Percentiles rank a stretch among this genome's conserved stretches.
phyloP scores from a whole-genome alignment of 2,113 vertebrate genomes.

The Anarhynchus alexandrinus region DNA sequence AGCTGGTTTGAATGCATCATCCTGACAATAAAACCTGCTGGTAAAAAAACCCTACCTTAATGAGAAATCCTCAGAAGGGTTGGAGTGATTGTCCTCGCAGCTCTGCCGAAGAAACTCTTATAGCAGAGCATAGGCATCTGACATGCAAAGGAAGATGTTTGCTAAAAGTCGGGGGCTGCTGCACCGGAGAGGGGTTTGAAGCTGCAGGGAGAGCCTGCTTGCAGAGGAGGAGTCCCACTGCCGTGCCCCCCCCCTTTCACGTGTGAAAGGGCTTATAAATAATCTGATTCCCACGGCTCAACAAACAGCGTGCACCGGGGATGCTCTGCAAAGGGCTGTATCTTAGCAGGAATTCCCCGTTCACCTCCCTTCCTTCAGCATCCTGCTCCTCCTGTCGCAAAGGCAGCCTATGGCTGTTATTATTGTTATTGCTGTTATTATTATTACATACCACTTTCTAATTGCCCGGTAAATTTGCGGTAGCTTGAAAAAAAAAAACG shows the following conservation, averaged over 20 bases:
- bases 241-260: accelerated
- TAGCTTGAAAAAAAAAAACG: neutral
- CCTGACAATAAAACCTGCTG: neutral
- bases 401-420: neutral
- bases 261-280: neutral
- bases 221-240: neutral
- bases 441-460: constrained; percentile 20
- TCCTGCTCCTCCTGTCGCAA: neutral
- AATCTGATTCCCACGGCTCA: neutral
- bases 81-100: neutral
- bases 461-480: neutral
- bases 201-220: neutral
- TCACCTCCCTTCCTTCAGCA: neutral
- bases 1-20: neutral
- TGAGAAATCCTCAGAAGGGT: neutral
- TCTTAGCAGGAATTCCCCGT: neutral
- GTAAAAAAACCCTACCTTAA: neutral
- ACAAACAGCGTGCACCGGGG: accelerated
- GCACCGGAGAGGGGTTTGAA: neutral
- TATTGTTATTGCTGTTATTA: neutral
- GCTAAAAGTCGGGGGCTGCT: neutral
- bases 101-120: neutral
- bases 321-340: neutral
- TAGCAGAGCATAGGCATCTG: accelerated
- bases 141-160: neutral